Evolutionary conservation across 2,888 invertebrate genomes (phyloP), one percentile per base, ranked within the genome.

Genomic region (Hyppa rectilinea): DNA sequence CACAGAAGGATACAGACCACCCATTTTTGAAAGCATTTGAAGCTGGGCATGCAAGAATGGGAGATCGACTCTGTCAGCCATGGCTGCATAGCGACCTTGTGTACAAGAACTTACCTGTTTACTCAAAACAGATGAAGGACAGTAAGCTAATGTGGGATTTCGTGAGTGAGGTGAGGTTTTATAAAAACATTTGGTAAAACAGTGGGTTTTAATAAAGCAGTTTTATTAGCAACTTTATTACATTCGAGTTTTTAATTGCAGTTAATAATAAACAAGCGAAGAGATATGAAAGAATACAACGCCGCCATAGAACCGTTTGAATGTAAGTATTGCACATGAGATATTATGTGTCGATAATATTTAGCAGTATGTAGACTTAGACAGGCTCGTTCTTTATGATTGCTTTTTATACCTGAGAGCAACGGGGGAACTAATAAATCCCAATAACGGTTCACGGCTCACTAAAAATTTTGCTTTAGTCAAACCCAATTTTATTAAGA

Each of bases 41-140:
- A 7, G 34, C 63, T 14, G 60, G 75, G 1, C 58, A 78, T 4
- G 71, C 9, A 72, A 81, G 20, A 40, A 52, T 20, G 47, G 80
- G 0, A 55, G 65, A 76, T 4, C 64, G 87, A 9, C 7, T 87
- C 1, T 81, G 71, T 31, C 77, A 82, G 56, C 87, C 86, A 0
- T 87, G 87, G 87, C 65, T 88, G 0, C 79, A 88, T 47, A 82
- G 59, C 9, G 82, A 86, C n/a, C 34, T 76, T 0, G 23, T 87
- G 0, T 88, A 84, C 47, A 78, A 71, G 29, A 81, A 82, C 63
- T 71, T 81, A 7, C 75, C 82, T 0, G 53, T 58, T 0, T 80
- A 82, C 38, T 67, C 65, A 31, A 62, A 59, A 26, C 62, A 81
- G 20, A 14, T 59, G 12, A 38, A 56, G 7, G 50, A 61, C 31